Conservation (phyloP, 2,888 invertebrate genomes). For the Hetaerina titia region DNA sequence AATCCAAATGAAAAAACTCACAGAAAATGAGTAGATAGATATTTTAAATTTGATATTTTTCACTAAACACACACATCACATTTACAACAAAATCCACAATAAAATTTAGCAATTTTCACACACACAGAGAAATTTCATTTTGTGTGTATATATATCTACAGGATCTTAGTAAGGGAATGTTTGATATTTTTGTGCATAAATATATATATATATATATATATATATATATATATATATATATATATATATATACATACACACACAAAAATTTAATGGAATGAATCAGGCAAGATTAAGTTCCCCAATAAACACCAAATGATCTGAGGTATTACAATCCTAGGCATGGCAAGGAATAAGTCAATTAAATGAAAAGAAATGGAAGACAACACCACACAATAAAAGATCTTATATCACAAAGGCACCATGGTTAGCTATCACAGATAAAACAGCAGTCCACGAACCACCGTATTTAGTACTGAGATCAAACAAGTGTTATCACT, state of each 20-base stretch:
- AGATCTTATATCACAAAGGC: constrained; percentile 49
- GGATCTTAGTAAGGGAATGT: no score
- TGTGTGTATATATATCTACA: not conserved
- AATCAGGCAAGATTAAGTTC: not conserved
- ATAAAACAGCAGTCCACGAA: constrained; percentile 28
- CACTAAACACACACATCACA: not conserved
- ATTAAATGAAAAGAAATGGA: constrained; percentile 20
- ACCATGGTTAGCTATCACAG: constrained; percentile 60
- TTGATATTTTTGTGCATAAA: no score
- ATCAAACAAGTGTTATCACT: constrained; percentile 37
- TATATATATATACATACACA: not conserved
- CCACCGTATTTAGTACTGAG: constrained; percentile 55
- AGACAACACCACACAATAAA: constrained; percentile 46
- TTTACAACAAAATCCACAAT: not conserved
- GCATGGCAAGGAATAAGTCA: not conserved
- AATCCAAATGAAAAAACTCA: not conserved
- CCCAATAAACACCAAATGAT: not conserved
- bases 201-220: not conserved
- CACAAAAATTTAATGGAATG: constrained; percentile 17
- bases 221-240: not conserved
- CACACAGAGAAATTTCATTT: not conserved
- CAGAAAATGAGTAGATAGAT: not conserved
- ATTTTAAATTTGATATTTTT: not conserved
- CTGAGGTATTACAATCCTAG: not conserved
- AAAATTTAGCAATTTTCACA: not conserved